These are phyloP conservation scores for Heliothis peltigera DNA, from an alignment of 2,888 invertebrate species.

Conservation along the genomic window DNA sequence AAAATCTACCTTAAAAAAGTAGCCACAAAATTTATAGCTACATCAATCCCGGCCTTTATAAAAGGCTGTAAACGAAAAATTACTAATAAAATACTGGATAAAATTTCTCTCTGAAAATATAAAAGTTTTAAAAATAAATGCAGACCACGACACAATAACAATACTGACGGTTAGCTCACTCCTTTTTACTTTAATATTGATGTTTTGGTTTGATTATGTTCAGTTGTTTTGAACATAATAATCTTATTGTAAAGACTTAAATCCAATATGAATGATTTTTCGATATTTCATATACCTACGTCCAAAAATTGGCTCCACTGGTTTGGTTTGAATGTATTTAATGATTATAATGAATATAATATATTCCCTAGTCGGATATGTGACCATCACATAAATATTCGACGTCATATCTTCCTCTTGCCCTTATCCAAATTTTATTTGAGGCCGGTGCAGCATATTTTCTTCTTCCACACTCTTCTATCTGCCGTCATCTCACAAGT, in stretches of 20 bases:
- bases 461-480: too few relatives aligned
- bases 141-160: constrained; percentile 22
- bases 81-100: constrained; percentile 55
- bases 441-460: too few relatives aligned
- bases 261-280: too few relatives aligned
- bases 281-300: too few relatives aligned
- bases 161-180: constrained; percentile 8
- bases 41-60: constrained; percentile 60
- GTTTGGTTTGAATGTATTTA: too few relatives aligned
- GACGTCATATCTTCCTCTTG: too few relatives aligned
- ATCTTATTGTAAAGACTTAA: background rate
- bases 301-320: too few relatives aligned
- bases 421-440: too few relatives aligned
- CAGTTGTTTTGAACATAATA: background rate
- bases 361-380: too few relatives aligned
- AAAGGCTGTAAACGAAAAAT: constrained; percentile 61
- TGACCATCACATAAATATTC: too few relatives aligned
- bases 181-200: constrained; percentile 23
- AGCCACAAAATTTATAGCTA: constrained; percentile 62
- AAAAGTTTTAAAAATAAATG: constrained; percentile 56
- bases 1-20: constrained; percentile 53
- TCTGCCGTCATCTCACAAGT: too few relatives aligned
- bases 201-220: constrained; percentile 23
- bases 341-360: too few relatives aligned
- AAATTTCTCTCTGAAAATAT: constrained; percentile 54